Evolutionary conservation across 2,797 vertebrate species (phyloP).

Genomic region (Hozukius guyotensis): DNA sequence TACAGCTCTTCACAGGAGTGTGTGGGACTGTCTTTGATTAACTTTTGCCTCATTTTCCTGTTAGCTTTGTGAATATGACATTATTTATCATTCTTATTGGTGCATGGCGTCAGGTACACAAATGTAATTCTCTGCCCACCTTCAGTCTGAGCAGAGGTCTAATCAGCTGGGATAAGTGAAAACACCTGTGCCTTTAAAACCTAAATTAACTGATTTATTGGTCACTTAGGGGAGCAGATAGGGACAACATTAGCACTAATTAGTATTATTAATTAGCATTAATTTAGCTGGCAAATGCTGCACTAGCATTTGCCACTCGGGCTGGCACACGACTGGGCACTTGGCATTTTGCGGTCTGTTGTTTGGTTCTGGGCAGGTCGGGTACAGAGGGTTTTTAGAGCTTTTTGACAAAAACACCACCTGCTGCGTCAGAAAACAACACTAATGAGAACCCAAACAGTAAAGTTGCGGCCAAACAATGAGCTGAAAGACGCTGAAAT

Average conservation of each 20-base stretch:
- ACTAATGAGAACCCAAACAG: background rate
- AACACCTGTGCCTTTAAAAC: background rate
- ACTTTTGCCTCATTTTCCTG: background rate
- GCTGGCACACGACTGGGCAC: background rate
- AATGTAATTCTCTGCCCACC: background rate
- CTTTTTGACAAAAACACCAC: background rate
- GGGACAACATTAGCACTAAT: background rate
- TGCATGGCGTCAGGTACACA: background rate
- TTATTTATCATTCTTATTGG: background rate
- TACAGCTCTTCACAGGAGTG: background rate
- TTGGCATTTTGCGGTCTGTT: background rate
- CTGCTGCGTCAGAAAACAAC: background rate
- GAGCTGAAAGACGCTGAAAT: background rate
- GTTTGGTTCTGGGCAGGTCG: background rate
- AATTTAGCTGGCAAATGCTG: background rate
- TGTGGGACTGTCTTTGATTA: background rate
- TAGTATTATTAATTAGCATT: background rate
- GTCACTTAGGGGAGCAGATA: background rate
- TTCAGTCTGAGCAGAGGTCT: background rate
- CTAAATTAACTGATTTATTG: background rate
- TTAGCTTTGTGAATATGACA: background rate
- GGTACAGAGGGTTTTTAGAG: background rate
- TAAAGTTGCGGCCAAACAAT: background rate
- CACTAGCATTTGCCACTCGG: background rate
- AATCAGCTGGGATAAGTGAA: background rate